Percentiles rank a stretch among this genome's conserved stretches.
Evolutionary conservation across 1,140 invertebrate species (phyloP).

Genomic region (Aphidius ervi): DNA sequence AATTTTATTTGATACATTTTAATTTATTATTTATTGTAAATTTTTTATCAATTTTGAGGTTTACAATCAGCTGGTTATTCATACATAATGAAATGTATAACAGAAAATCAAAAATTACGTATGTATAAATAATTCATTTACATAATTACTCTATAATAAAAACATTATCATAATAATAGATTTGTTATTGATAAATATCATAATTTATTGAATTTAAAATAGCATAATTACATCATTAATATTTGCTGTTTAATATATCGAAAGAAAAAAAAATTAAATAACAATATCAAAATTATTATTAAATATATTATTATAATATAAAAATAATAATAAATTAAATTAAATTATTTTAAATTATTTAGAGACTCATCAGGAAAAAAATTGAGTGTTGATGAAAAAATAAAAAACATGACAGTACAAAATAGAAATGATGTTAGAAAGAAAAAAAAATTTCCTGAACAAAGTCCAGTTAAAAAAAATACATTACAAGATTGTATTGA

Average conservation of each 20-base stretch:
- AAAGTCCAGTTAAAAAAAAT: conserved; percentile 16
- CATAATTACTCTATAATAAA: background rate
- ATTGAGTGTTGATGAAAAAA: conserved; percentile 13
- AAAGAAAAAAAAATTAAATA: too few species aligned
- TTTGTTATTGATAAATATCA: too few species aligned
- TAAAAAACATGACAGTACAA: conserved; percentile 5
- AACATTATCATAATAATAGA: too few species aligned
- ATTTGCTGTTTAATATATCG: too few species aligned
- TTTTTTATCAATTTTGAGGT: background rate
- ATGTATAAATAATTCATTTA: conserved; percentile 6
- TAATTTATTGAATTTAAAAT: too few species aligned
- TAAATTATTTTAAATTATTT: background rate
- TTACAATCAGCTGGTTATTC: background rate
- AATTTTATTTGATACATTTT: too few species aligned
- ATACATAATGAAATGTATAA: conserved; percentile 25
- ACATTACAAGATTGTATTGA: conserved; percentile 19
- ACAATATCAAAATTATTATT: too few species aligned
- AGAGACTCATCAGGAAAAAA: conserved; percentile 13
- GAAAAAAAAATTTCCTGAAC: conserved; percentile 12
- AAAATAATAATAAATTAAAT: background rate
- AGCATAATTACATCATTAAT: too few species aligned
- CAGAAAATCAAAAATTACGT: conserved; percentile 24
- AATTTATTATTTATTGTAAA: background rate
- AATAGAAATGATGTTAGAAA: conserved; percentile 19
- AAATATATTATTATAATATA: too few species aligned